Evolutionary conservation across 2,797 vertebrate genomes (phyloP).

Genomic region (Clarias platycephalus): DNA sequence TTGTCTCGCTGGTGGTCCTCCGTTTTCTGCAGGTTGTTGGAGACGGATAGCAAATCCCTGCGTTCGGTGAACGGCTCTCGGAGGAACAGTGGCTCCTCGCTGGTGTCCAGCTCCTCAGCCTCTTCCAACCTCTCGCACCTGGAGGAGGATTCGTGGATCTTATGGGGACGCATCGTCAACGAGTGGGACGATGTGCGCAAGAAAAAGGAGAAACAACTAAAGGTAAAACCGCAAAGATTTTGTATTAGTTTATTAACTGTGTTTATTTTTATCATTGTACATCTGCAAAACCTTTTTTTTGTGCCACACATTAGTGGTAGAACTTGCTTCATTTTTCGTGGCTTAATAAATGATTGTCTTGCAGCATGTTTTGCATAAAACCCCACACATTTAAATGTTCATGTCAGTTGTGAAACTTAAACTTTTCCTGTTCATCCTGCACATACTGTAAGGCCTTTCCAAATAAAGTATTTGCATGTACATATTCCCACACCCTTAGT

Average conservation of each 20-base stretch:
- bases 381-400: background rate
- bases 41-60: conserved; percentile 95
- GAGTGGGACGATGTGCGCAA: conserved; percentile 98
- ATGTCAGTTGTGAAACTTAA: background rate
- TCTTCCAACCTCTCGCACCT: conserved; percentile 98
- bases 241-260: background rate
- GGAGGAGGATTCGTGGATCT: conserved; percentile 96
- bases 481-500: background rate
- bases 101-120: conserved; percentile 97
- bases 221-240: conserved; percentile 74
- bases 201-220: conserved; percentile 98
- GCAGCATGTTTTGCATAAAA: background rate
- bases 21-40: conserved; percentile 81
- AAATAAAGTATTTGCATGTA: background rate
- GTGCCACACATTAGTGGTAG: background rate
- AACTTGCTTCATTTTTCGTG: background rate
- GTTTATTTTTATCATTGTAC: background rate
- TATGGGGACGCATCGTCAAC: conserved; percentile 98
- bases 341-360: background rate
- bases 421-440: background rate
- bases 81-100: conserved; percentile 94
- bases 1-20: background rate
- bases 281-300: background rate
- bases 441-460: background rate
- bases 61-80: conserved; percentile 95